A percentile compares a stretch with the other conserved stretches of the same genome.
Conservation (phyloP, 2,113 vertebrate genomes). For the Corydoras sp. region DNA sequence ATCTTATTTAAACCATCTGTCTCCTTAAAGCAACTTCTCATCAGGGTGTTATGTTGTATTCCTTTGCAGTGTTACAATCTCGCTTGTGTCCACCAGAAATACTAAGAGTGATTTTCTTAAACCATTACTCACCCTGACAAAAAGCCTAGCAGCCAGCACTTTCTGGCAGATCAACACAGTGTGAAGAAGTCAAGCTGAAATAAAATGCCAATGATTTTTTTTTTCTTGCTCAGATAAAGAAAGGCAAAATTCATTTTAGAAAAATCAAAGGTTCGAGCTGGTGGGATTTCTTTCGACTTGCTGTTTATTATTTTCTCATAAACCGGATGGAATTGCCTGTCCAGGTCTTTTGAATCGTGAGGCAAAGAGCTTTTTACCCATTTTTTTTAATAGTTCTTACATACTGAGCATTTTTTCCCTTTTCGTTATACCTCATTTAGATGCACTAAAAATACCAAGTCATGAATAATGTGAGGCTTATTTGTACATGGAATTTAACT, state of each 20-base stretch:
- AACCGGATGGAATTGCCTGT: slow-evolving; percentile 29
- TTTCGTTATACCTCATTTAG: slow-evolving; percentile 6
- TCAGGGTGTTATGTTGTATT: background rate
- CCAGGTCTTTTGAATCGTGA: slow-evolving; percentile 20
- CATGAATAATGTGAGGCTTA: slow-evolving; percentile 34
- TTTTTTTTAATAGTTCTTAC: background rate
- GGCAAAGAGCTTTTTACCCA: slow-evolving; percentile 17
- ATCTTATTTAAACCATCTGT: slow-evolving; percentile 7
- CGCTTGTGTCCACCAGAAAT: background rate
- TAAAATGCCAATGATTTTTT: slow-evolving; percentile 4
- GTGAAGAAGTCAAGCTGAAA: slow-evolving; percentile 30
- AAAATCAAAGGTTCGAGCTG: slow-evolving; percentile 23
- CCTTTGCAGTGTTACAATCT: background rate
- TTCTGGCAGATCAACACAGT: slow-evolving; percentile 14
- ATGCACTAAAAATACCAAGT: slow-evolving; percentile 21
- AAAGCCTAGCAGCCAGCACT: background rate
- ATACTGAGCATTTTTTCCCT: slow-evolving; percentile 25
- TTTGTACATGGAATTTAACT: slow-evolving; percentile 26
- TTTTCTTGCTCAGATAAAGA: background rate
- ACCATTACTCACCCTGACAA: slow-evolving; percentile 27
- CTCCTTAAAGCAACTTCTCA: slow-evolving; percentile 10
- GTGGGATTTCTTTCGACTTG: slow-evolving; percentile 10
- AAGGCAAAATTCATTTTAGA: slow-evolving; percentile 3
- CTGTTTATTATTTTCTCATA: slow-evolving; percentile 13
- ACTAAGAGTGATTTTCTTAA: slow-evolving; percentile 27